These are phyloP conservation scores for Plebejus melissa DNA, from an alignment of 2,888 invertebrate genomes.

Conservation along the genomic window DNA sequence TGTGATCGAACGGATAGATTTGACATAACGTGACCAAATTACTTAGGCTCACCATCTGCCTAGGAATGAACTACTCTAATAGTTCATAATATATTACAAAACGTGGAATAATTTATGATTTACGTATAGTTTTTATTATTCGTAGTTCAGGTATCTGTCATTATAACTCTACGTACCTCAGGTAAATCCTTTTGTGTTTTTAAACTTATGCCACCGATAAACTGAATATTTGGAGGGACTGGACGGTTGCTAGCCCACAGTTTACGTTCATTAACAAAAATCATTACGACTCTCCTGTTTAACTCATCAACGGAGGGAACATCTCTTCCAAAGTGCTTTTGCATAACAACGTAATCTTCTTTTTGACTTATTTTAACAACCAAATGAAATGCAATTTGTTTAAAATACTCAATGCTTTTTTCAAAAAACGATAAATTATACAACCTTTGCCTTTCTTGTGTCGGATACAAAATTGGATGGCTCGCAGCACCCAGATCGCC, in stretches of 20 bases:
- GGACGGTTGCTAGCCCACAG: conserved; percentile 54
- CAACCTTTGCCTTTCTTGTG: conserved; percentile 30
- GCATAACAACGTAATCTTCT: conserved; percentile 37
- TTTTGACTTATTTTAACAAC: conserved; percentile 29
- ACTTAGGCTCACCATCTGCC: too few species aligned
- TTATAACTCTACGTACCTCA: conserved; percentile 43
- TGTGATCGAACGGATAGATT: too few species aligned
- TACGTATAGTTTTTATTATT: too few species aligned
- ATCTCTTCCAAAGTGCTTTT: conserved; percentile 41
- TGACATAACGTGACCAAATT: too few species aligned
- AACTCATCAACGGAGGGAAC: conserved; percentile 41
- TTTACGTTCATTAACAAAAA: conserved; percentile 60
- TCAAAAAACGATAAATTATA: conserved; percentile 40
- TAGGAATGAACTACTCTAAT: too few species aligned
- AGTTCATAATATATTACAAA: too few species aligned
- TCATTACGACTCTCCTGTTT: conserved; percentile 48
- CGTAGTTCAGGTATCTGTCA: too few species aligned
- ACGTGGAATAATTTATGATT: too few species aligned
- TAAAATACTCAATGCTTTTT: conserved; percentile 36
- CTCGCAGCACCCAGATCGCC: conserved; percentile 36
- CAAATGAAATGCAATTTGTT: neutral
- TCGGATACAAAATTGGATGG: conserved; percentile 35
- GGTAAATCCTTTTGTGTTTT: conserved; percentile 55
- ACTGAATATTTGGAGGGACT: conserved; percentile 55
- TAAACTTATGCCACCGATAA: conserved; percentile 59